Conservation (phyloP, 2,113 vertebrate species). For the Thamnaconus septentrionalis region DNA sequence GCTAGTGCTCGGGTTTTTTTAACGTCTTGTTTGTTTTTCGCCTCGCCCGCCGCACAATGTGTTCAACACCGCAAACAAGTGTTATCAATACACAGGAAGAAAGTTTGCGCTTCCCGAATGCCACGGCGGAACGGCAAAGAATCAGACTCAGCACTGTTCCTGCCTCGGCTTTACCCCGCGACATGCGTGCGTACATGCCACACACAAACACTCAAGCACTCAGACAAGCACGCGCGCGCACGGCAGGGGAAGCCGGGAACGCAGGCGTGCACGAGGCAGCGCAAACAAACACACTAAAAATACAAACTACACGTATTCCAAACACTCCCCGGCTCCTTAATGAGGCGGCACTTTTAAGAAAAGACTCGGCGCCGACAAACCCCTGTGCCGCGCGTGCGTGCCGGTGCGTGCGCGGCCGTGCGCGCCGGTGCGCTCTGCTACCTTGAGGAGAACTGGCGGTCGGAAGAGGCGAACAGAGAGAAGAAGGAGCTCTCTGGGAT, state of each 20-base stretch:
- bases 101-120: conserved; percentile 70
- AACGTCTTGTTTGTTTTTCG: conserved; percentile 48
- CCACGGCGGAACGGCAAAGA: conserved; percentile 72
- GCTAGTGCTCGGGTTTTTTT: conserved; percentile 11
- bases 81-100: conserved; percentile 70
- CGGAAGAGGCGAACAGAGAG: conserved; percentile 70
- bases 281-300: conserved; percentile 85
- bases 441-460: conserved; percentile 78
- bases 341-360: conserved; percentile 81
- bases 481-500: conserved; percentile 71
- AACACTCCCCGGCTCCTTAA: conserved; percentile 77
- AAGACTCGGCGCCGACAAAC: conserved; percentile 64
- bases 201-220: conserved; percentile 49
- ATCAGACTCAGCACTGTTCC: conserved; percentile 75
- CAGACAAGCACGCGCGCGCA: conserved; percentile 51
- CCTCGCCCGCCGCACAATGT: conserved; percentile 53
- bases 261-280: conserved; percentile 66
- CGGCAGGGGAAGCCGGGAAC: conserved; percentile 65
- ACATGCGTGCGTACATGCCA: conserved; percentile 52
- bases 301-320: conserved; percentile 82
- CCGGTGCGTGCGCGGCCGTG: conserved; percentile 26
- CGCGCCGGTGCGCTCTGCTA: conserved; percentile 49
- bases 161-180: conserved; percentile 65
- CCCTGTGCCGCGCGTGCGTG: conserved; percentile 60
- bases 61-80: conserved; percentile 74